Conservation (phyloP, 2,888 invertebrate genomes). For the Caenorhabditis imperialis region DNA sequence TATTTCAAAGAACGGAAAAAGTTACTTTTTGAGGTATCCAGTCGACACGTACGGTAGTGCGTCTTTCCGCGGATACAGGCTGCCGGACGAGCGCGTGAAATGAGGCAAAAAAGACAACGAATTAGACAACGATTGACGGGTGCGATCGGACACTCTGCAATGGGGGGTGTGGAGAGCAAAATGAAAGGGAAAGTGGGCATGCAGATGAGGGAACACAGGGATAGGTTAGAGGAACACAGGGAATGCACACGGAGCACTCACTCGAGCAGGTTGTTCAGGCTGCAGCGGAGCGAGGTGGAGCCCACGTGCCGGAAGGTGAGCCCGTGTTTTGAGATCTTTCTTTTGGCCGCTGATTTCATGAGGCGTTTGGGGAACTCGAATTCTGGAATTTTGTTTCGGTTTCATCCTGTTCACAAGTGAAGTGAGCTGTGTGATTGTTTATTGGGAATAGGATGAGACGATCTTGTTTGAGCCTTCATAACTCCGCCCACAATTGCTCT, state of each 20-base stretch:
- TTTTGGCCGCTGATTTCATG: slow-evolving; percentile 33
- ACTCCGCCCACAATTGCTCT: no score
- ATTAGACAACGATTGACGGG: slow-evolving; percentile 66
- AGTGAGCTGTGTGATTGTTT: background rate
- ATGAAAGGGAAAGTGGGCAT: background rate
- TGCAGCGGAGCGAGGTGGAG: slow-evolving; percentile 57
- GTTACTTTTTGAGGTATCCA: background rate
- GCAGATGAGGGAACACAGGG: slow-evolving; percentile 1
- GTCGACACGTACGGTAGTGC: slow-evolving; percentile 66
- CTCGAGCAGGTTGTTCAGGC: slow-evolving; percentile 65
- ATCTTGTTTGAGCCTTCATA: no score
- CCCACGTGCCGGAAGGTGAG: slow-evolving; percentile 65
- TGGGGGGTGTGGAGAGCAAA: slow-evolving; percentile 7
- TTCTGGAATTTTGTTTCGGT: slow-evolving; percentile 25
- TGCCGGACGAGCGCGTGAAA: slow-evolving; percentile 66
- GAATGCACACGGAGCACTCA: slow-evolving; percentile 31
- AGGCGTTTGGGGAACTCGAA: slow-evolving; percentile 41
- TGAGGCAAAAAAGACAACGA: slow-evolving; percentile 69
- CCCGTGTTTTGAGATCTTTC: slow-evolving; percentile 26
- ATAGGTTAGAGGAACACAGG: background rate
- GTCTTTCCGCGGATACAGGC: slow-evolving; percentile 67
- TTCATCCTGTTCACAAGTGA: background rate
- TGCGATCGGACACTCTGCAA: slow-evolving; percentile 65
- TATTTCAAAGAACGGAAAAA: no score
- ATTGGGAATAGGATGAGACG: no score